Evolutionary conservation across 1,140 invertebrate genomes (phyloP).

Genomic region (Aplysia californica): DNA sequence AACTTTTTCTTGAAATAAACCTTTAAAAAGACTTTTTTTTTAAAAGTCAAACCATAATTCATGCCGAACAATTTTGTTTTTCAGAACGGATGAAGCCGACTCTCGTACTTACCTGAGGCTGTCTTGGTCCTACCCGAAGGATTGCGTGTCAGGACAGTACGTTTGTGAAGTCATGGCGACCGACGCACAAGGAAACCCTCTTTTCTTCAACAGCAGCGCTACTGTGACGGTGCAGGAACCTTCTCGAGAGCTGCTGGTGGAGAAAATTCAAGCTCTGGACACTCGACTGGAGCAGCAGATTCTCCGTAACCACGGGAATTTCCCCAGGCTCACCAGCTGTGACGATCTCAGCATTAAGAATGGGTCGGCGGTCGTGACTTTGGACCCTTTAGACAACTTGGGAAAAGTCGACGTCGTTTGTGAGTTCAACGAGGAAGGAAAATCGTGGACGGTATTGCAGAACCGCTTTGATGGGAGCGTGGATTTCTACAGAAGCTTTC

Average conservation of each 20-base stretch:
- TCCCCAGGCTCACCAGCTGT: background rate
- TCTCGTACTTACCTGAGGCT: background rate
- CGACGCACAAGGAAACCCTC: background rate
- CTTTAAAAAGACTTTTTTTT: too few relatives aligned
- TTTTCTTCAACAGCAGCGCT: background rate
- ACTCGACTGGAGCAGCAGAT: background rate
- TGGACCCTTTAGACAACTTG: background rate
- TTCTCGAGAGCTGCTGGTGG: background rate
- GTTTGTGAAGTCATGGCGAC: background rate
- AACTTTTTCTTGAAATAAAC: too few relatives aligned
- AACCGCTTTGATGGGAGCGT: slow-evolving; percentile 58
- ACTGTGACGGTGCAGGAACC: background rate
- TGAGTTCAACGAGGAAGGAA: background rate
- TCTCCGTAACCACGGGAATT: background rate
- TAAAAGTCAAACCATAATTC: too few relatives aligned
- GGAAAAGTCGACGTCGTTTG: background rate
- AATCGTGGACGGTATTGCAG: slow-evolving; percentile 73
- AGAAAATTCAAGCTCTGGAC: background rate
- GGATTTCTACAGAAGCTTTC: slow-evolving; percentile 24
- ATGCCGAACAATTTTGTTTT: too few relatives aligned
- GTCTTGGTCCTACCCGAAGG: background rate
- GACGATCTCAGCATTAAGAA: background rate
- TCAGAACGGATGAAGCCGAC: background rate
- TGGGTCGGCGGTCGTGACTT: background rate
- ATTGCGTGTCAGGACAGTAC: background rate